phyloP scores from a whole-genome alignment of 2,797 vertebrate species.

The Phaenicophaeus curvirostris region DNA sequence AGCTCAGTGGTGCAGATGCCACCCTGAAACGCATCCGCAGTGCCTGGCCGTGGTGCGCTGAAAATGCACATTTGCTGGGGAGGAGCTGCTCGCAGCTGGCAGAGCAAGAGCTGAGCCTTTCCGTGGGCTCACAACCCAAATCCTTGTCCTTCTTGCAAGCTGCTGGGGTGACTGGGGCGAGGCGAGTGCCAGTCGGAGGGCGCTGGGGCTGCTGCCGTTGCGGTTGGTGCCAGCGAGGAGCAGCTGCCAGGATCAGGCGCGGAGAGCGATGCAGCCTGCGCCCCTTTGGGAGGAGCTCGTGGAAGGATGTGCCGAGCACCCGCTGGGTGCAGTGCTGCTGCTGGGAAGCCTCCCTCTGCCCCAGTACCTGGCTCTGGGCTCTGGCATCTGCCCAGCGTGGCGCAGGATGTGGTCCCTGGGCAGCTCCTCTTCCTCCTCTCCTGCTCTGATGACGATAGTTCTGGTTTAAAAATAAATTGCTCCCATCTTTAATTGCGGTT shows the following conservation, averaged over 20 bases:
- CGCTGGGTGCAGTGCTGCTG: fast-evolving
- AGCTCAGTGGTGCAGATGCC: neutral
- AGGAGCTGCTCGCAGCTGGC: neutral
- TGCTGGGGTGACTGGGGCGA: fast-evolving
- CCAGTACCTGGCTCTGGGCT: neutral
- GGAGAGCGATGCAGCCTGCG: neutral
- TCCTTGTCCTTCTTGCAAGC: fast-evolving
- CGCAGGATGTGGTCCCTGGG: fast-evolving
- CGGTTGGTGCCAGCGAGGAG: fast-evolving
- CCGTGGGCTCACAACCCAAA: fast-evolving
- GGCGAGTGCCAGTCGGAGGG: fast-evolving
- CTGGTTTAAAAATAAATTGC: conserved; percentile 77
- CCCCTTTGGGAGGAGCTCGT: fast-evolving
- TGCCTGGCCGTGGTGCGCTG: neutral
- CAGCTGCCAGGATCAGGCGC: neutral
- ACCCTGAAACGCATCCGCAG: neutral
- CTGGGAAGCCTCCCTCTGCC: fast-evolving
- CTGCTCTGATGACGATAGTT: conserved; percentile 37
- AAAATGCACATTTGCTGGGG: neutral
- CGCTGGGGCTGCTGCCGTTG: neutral
- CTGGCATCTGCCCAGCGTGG: fast-evolving
- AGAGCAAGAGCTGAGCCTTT: neutral
- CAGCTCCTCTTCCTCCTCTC: neutral
- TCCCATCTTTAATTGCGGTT: conserved; percentile 77
- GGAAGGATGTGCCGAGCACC: neutral